Percentiles rank a stretch among this genome's conserved stretches.
These are phyloP conservation scores for Bombus affinis DNA, from an alignment of 1,140 invertebrate genomes.

Conservation along the genomic window DNA sequence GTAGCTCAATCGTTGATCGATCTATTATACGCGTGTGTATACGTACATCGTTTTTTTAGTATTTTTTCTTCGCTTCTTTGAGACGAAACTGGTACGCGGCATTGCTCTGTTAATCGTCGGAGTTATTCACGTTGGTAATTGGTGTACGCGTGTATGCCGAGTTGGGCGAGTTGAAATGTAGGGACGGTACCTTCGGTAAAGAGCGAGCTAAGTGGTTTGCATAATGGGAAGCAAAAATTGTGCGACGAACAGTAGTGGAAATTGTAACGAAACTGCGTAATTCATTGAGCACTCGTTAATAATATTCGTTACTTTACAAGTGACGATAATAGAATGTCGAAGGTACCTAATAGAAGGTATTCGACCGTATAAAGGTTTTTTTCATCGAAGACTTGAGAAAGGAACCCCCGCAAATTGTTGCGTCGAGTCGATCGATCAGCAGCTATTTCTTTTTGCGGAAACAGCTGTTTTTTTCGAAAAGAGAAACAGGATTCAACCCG, in stretches of 20 bases:
- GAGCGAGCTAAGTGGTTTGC: not conserved
- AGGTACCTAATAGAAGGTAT: not conserved
- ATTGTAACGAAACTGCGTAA: constrained; percentile 3
- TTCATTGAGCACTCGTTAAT: constrained; percentile 6
- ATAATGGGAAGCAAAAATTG: constrained; percentile 14
- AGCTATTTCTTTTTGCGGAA: not conserved
- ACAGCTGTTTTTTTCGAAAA: constrained; percentile 18
- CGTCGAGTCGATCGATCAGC: not conserved
- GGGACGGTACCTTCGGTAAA: not conserved
- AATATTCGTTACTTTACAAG: constrained; percentile 1
- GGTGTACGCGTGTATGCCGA: not conserved
- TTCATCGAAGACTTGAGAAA: not conserved
- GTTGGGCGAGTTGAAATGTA: not conserved
- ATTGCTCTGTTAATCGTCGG: not conserved
- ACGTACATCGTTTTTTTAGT: not conserved
- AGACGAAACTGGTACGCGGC: constrained; percentile 17
- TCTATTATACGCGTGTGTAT: not conserved
- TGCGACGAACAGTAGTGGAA: not conserved
- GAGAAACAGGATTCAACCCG: not conserved
- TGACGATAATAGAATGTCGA: not conserved
- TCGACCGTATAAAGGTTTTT: not conserved
- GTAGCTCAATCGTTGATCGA: constrained; percentile 8
- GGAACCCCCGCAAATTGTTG: not conserved
- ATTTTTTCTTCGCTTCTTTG: not conserved
- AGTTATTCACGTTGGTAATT: not conserved